Evolutionary conservation across 2,113 vertebrate genomes (phyloP).

Genomic region (Neogobius melanostomus): DNA sequence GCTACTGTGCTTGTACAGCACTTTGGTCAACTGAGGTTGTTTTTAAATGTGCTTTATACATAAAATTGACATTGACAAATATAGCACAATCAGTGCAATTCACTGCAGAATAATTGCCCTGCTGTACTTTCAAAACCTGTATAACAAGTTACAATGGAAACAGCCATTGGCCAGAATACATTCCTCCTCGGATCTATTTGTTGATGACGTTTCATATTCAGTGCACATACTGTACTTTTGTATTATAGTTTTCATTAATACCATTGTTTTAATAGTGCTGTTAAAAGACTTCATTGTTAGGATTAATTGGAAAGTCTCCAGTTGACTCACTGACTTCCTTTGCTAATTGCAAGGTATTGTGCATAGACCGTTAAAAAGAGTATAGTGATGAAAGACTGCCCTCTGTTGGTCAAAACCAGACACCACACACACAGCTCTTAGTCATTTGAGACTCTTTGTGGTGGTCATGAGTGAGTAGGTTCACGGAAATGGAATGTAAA

Average conservation of each 20-base stretch:
- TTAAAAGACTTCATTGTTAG: constrained; percentile 44
- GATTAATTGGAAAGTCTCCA: constrained; percentile 43
- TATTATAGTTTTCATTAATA: no score
- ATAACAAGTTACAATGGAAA: not conserved
- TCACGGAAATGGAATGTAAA: not conserved
- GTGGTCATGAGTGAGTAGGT: not conserved
- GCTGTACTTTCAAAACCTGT: constrained; percentile 1
- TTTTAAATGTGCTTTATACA: no score
- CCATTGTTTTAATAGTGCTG: no score
- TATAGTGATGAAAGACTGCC: constrained; percentile 4
- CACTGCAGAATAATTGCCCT: not conserved
- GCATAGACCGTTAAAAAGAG: constrained; percentile 11
- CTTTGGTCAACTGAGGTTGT: no score
- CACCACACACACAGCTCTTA: constrained; percentile 1
- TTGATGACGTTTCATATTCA: not conserved
- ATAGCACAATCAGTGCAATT: not conserved
- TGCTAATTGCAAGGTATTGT: constrained; percentile 31
- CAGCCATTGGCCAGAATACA: not conserved
- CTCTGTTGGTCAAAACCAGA: constrained; percentile 22
- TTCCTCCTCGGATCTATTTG: not conserved
- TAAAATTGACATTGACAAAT: no score
- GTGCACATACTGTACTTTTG: not conserved
- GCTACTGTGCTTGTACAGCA: no score
- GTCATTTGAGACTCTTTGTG: not conserved
- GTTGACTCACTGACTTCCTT: constrained; percentile 47